These are phyloP conservation scores for Kryptopterus vitreolus DNA, from an alignment of 2,797 vertebrate species.

Conservation along the genomic window DNA sequence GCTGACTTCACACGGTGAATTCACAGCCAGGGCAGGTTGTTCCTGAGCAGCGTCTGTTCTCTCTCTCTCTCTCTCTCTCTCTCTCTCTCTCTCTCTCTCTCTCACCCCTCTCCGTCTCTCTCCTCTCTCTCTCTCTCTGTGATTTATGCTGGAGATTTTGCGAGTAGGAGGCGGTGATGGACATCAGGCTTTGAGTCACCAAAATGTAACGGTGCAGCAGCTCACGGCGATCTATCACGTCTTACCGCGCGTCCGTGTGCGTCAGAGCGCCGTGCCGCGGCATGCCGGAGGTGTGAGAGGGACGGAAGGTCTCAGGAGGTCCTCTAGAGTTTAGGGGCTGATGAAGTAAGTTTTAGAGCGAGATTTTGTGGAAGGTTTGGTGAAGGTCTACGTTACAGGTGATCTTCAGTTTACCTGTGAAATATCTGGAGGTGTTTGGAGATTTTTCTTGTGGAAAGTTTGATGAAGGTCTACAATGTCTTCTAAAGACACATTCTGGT, in stretches of 20 bases:
- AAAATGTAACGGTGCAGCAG: constrained; percentile 22
- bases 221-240: constrained; percentile 32
- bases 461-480: too few species aligned
- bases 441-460: too few species aligned
- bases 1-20: not conserved
- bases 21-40: not conserved
- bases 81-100: not conserved
- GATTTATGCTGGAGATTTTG: constrained; percentile 24
- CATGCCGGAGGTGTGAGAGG: not conserved
- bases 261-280: constrained; percentile 13
- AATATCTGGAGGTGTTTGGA: too few species aligned
- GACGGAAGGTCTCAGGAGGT: not conserved
- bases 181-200: constrained; percentile 49
- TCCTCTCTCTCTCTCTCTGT: not conserved
- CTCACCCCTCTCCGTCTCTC: too few species aligned
- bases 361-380: too few species aligned
- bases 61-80: too few species aligned
- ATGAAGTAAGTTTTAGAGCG: too few species aligned
- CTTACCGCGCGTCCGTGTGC: constrained; percentile 11
- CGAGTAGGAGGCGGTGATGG: constrained; percentile 30
- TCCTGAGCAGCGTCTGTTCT: not conserved
- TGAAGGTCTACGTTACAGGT: not conserved
- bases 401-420: too few species aligned
- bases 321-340: not conserved
- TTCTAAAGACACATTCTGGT: too few species aligned